Base-by-base conservation (phyloP, 35 echinoderm and acorn worm genomes). In the Patiria miniata region DNA sequence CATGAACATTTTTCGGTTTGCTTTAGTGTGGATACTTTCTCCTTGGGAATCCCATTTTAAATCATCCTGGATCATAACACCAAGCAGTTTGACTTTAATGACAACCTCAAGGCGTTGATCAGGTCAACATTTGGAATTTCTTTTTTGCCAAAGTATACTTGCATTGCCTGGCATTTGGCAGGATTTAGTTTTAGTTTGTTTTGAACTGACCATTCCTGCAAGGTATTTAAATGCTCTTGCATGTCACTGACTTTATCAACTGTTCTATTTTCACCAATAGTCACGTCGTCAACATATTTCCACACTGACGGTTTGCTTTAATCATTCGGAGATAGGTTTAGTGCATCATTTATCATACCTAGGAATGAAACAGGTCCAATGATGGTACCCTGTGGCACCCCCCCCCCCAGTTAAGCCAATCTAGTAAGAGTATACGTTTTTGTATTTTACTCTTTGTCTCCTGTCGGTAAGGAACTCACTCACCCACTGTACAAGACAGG, bases 321-420 rank as follows among this genome's bases (percentile, higher is more conserved):
- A 58, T 58, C 55, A 58, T 9, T 6, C 55, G 23, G 23, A 58
- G 55, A 58, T 58, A 22, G 23, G 17, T 58, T 58, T 58, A 58
- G 2, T 19, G 2, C 55, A 58, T 58, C 55, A 58, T 58, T 58
- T 16, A 58, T 58, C 55, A 58, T n/a, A n/a, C n/a, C n/a, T n/a
- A n/a, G 9, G 55, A 58, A 6, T 6, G 55, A 12, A 58, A 58
- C 55, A 58, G 55, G 55, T 2, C 55, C 55, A 58, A 58, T 22
- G 17, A 58, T 19, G 10, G 55, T 58, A 12, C 10, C 55, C 55
- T 58, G 55, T 58, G 55, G 55, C 55, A 58, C 55, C 9, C 55
- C n/a, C n/a, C n/a, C n/a, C 55, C 55, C 55, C 55, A 58, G 55
- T 58, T 58, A 58, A 58, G 23, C 55, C 17, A 58, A 58, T 58